Evolutionary conservation across 2,888 invertebrate genomes (phyloP).

Genomic region (Pediacus dermestoides): DNA sequence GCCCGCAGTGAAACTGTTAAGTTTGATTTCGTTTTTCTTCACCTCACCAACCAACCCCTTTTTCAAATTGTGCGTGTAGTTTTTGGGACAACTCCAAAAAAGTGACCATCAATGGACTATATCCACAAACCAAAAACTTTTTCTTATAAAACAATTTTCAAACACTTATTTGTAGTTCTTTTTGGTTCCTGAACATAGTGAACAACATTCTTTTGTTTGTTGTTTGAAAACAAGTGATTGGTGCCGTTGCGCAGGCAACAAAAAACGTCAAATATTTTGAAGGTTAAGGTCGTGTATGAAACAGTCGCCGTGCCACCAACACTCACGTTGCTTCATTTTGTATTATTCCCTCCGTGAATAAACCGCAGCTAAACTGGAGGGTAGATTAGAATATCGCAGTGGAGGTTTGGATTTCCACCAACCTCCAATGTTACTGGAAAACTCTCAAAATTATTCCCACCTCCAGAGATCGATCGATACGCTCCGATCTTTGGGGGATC

Average conservation of each 20-base stretch:
- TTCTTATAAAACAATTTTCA: no score
- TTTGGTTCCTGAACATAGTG: conserved; percentile 5
- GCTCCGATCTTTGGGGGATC: conserved; percentile 46
- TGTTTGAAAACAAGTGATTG: conserved; percentile 7
- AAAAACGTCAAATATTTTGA: conserved; percentile 4
- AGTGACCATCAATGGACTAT: no score
- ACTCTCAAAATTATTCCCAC: conserved; percentile 45
- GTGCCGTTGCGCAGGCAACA: conserved; percentile 4
- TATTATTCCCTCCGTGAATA: conserved; percentile 1
- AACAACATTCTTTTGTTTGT: no score
- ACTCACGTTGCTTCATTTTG: conserved; percentile 3
- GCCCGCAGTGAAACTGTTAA: no score
- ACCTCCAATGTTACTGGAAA: conserved; percentile 43
- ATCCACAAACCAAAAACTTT: no score
- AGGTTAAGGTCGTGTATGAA: conserved; percentile 5
- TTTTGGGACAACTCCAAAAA: no score
- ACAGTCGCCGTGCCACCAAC: conserved; percentile 2
- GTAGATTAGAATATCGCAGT: conserved; percentile 47
- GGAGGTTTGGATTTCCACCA: conserved; percentile 50
- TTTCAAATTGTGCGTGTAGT: no score
- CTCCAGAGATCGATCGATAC: conserved; percentile 50
- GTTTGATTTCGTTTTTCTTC: no score
- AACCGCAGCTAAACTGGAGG: conserved; percentile 43
- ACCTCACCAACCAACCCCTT: no score
- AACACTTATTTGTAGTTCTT: no score